Evolutionary conservation across 2,888 invertebrate genomes (phyloP).

Genomic region (Synergus laeviventris): DNA sequence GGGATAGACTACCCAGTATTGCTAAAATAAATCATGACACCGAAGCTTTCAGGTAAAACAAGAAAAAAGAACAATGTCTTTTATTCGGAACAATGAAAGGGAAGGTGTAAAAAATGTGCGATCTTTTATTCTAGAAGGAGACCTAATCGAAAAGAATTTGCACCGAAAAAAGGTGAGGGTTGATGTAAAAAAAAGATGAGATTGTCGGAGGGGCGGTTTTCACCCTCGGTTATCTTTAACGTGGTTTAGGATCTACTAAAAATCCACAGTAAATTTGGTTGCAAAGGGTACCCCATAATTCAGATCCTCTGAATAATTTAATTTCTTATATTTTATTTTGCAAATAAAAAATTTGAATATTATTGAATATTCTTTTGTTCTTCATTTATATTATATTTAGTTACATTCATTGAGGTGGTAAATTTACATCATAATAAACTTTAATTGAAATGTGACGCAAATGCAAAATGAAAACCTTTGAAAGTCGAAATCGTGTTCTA

Average conservation of each 20-base stretch:
- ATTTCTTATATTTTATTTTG: background rate
- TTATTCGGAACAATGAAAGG: background rate
- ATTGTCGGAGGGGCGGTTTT: constrained; percentile 17
- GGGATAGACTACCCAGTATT: no score
- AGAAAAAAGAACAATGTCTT: background rate
- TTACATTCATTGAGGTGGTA: no score
- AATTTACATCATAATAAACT: no score
- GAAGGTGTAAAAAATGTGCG: constrained; percentile 6
- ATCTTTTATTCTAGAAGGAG: constrained; percentile 18
- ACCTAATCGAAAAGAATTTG: constrained; percentile 28
- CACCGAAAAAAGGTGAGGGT: constrained; percentile 20
- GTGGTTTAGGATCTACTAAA: constrained; percentile 1
- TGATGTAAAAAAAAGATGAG: constrained; percentile 10
- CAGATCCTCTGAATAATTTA: background rate
- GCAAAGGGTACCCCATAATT: background rate
- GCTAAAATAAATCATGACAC: background rate
- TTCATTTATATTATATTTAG: no score
- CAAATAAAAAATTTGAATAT: background rate
- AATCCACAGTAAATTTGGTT: background rate
- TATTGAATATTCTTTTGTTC: background rate
- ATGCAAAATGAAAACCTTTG: background rate
- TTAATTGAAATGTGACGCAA: background rate
- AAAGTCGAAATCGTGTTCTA: background rate
- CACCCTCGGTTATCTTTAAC: constrained; percentile 17
- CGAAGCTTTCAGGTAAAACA: background rate